These are phyloP conservation scores for Ianthella basta DNA, from an alignment of 37 sponge, comb jelly and placozoan species.

Conservation along the genomic window DNA sequence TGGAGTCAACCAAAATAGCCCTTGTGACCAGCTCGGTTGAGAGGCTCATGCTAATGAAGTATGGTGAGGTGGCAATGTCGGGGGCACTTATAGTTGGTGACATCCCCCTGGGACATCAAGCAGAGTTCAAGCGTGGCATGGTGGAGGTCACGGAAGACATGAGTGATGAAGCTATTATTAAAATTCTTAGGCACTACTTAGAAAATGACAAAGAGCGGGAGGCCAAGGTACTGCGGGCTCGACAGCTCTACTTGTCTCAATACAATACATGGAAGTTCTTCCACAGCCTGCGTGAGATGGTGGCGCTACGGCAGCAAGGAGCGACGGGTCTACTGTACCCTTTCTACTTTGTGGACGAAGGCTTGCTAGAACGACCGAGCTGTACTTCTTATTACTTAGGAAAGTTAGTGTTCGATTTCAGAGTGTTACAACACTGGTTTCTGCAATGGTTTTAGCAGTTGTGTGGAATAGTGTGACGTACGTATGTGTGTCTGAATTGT, in stretches of 20 bases:
- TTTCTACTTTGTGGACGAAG: slow-evolving; percentile 6
- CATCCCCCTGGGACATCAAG: slow-evolving; percentile 35
- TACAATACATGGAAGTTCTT: slow-evolving; percentile 35
- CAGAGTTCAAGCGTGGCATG: slow-evolving; percentile 21
- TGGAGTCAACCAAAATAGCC: slow-evolving; percentile 34
- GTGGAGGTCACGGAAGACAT: slow-evolving; percentile 9
- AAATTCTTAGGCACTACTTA: not conserved
- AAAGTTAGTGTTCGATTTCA: not conserved
- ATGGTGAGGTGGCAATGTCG: slow-evolving; percentile 34
- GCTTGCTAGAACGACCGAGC: slow-evolving; percentile 5
- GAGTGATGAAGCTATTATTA: slow-evolving; percentile 6
- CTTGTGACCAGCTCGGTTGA: slow-evolving; percentile 11
- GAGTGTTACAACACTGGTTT: not conserved
- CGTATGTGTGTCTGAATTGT: not conserved
- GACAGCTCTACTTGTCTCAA: slow-evolving; percentile 13
- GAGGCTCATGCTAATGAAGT: slow-evolving; percentile 23
- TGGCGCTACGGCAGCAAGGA: not conserved
- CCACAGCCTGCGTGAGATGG: not conserved
- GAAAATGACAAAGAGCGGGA: not conserved
- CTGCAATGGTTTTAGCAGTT: not conserved
- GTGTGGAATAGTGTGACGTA: not conserved
- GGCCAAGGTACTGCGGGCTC: not conserved
- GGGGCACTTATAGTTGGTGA: slow-evolving; percentile 40
- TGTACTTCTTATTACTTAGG: slow-evolving; percentile 19
- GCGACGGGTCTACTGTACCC: slow-evolving; percentile 15